A percentile compares a stretch with the other conserved stretches of the same genome.
These are phyloP conservation scores for Corydoras sp. DNA, from an alignment of 2,113 vertebrate genomes.

Conservation along the genomic window DNA sequence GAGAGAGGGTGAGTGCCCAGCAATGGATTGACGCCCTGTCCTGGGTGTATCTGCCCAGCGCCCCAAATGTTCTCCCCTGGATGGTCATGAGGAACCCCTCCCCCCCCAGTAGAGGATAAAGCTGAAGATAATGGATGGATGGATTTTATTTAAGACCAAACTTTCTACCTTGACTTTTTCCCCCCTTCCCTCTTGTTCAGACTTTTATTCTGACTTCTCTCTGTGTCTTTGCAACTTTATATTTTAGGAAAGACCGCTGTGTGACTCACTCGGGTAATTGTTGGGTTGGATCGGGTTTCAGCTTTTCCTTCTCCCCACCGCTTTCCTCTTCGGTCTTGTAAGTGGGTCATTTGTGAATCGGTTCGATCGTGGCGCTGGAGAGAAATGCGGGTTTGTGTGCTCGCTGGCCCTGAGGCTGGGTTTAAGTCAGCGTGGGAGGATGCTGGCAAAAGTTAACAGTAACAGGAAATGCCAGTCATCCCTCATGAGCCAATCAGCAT, in stretches of 20 bases:
- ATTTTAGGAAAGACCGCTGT: slow-evolving; percentile 12
- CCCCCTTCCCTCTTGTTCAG: background rate
- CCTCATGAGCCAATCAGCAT: slow-evolving; percentile 35
- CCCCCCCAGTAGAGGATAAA: too few species aligned
- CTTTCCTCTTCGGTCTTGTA: slow-evolving; percentile 33
- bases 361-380: slow-evolving; percentile 45
- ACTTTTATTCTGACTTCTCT: background rate
- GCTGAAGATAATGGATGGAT: too few species aligned
- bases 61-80: too few species aligned
- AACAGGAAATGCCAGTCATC: slow-evolving; percentile 46
- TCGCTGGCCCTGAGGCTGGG: slow-evolving; percentile 23
- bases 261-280: slow-evolving; percentile 30
- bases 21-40: too few species aligned
- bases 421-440: slow-evolving; percentile 36
- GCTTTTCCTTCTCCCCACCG: slow-evolving; percentile 11
- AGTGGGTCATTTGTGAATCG: slow-evolving; percentile 59
- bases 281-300: slow-evolving; percentile 34
- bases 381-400: slow-evolving; percentile 9
- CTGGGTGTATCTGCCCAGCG: too few species aligned
- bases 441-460: slow-evolving; percentile 40
- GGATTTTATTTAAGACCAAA: too few species aligned
- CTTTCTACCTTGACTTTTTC: slow-evolving; percentile 33
- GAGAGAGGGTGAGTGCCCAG: too few species aligned
- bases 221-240: background rate
- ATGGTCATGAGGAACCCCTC: too few species aligned